Evolutionary conservation across 2,113 vertebrate genomes (phyloP).

Genomic region (Eidolon helvum): DNA sequence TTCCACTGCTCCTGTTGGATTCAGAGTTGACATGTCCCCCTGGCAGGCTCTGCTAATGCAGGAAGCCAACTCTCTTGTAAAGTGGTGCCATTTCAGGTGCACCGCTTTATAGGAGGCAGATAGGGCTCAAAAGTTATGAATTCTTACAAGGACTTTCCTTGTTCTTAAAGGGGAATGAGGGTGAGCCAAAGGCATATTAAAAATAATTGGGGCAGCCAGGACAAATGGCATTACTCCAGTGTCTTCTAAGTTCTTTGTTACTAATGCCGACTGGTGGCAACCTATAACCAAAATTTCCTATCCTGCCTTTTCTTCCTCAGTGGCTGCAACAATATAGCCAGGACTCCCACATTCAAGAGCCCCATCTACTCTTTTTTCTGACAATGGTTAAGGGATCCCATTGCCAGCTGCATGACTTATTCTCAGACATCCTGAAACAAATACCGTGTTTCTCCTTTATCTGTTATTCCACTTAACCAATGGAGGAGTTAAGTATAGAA

Average conservation of each 20-base stretch:
- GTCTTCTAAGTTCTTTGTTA: slow-evolving; percentile 28
- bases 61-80: not conserved
- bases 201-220: not conserved
- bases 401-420: not conserved
- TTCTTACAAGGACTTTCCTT: not conserved
- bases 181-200: not conserved
- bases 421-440: slow-evolving; percentile 41
- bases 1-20: not conserved
- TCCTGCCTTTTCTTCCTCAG: slow-evolving; percentile 17
- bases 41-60: not conserved
- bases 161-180: slow-evolving; percentile 13
- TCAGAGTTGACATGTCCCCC: not conserved
- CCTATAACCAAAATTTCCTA: not conserved
- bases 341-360: not conserved
- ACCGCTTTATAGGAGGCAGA: not conserved
- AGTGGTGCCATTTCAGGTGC: not conserved
- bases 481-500: slow-evolving; percentile 31
- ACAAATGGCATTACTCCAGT: not conserved
- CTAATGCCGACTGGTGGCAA: slow-evolving; percentile 22
- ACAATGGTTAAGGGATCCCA: not conserved
- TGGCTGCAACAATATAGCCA: not conserved
- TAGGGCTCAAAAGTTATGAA: not conserved
- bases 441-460: slow-evolving; percentile 18
- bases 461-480: not conserved
- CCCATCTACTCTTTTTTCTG: slow-evolving; percentile 15